Base-by-base conservation (phyloP, 2,113 vertebrate genomes). In the Phrynocephalus versicolor region DNA sequence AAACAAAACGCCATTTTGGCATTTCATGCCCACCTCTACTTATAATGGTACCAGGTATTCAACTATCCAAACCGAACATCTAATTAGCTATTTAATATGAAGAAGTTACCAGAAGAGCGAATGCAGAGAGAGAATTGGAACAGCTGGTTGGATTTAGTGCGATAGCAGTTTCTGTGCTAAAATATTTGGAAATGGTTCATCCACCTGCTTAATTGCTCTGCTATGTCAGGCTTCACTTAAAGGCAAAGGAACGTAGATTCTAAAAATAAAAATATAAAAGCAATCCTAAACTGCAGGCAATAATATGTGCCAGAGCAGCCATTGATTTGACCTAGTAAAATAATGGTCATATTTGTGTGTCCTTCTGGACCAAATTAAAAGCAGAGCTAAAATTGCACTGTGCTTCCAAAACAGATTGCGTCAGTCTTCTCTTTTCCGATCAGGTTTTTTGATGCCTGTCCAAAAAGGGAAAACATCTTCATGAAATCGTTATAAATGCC, bases 401-500 rank as follows among this genome's bases (percentile, higher is more conserved):
- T 82, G 79, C 87, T 88, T 89, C 87, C 91, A 90, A 94, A 95
- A 60, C 92, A 95, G 92, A 93, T 94, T 93, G 92, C 88, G 91
- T 93, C 93, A 94, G 92, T 89, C 90, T 89, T 91, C 88, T 93
- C 85, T 94, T 93, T 94, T 95, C 94, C 93, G 91, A 88, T 83
- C 80, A 89, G 89, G 80, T 87, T 94, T 80, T 86, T 95, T 95
- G 94, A 92, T 94, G 92, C 92, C 93, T 93, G 92, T 94, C 93
- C 94, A 95, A 94, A 92, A 83, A 86, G 74, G 37, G 30, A 82
- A 80, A 89, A 94, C 94, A 92, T 93, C 93, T 94, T 95, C 93
- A 91, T 93, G 94, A 95, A 92, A 92, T 94, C 89, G 92, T 93
- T 89, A 70, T 89, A 95, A 95, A 94, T 90, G 92, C 91, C 93